Evolutionary conservation across 1,140 invertebrate species (phyloP), one percentile per base, ranked within the genome.

Genomic region (Drosophila elegans): DNA sequence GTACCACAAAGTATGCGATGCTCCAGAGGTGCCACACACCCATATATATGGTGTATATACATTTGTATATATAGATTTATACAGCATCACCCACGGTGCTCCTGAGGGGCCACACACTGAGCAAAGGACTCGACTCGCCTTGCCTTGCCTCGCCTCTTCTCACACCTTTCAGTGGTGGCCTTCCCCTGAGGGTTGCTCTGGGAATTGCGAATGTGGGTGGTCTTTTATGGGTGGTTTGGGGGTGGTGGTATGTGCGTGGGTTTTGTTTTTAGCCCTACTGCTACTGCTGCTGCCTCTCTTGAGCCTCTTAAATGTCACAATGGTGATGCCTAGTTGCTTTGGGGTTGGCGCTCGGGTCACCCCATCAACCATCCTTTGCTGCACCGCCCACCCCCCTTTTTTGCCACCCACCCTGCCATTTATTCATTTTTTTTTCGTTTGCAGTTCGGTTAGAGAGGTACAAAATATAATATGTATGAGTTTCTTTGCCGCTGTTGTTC

Each of bases 241-340:
- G 27, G 9, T 12, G 29, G 54, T 34, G 16, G 39, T 32, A 48
- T 27, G 25, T 74, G 63, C 52, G 63, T 80, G 56, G 54, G 67
- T 83, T 88, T 88, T 86, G 83, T 88, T 88, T 85, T 82, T 88
- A 86, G 82, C 79, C 82, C 57, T 69, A 38, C 45, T 48, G 34
- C 61, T 53, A 34, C 39, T 62, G 41, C 46, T 56, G 64, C 55
- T 51, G 66, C 48, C 82, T 85, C 82, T 86, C 83, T 66, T 64
- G 81, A 82, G 81, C 74, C 81, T 78, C 83, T 86, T 88, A 88
- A 88, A 86, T 86, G 82, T 86, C 82, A 86, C 82, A 88, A 78
- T 82, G 83, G 79, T 78, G 78, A 78, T 78, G 82, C 63, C 75
- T 41, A 52, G 74, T 75, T 53, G 60, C 81, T 78, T 71, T 62